Evolutionary conservation across 2,113 vertebrate genomes (phyloP).

Genomic region (Varanus salvator): DNA sequence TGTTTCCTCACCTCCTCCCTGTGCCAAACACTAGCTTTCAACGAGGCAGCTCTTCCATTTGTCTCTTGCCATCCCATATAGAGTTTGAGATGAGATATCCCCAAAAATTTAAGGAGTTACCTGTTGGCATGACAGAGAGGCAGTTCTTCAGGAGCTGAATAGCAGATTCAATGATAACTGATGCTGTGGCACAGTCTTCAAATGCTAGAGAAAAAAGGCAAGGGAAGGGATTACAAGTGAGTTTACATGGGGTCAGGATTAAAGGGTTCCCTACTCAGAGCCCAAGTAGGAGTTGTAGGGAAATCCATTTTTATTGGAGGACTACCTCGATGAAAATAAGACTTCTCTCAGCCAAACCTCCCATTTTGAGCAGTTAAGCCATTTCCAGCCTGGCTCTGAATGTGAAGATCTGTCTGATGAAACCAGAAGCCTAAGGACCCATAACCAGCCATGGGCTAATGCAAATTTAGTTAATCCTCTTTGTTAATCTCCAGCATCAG

Average conservation of each 20-base stretch:
- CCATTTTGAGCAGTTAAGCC: neutral
- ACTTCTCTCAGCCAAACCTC: neutral
- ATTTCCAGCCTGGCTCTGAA: neutral
- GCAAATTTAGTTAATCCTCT: neutral
- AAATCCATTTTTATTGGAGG: neutral
- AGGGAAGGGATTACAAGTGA: neutral
- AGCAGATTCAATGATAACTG: conserved; percentile 86
- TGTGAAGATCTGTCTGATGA: neutral
- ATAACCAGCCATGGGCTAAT: too few species aligned
- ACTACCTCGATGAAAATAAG: neutral
- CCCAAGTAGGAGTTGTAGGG: neutral
- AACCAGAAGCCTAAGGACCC: neutral
- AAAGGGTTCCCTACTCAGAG: too few species aligned
- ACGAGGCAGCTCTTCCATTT: neutral
- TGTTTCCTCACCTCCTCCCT: too few species aligned
- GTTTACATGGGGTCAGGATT: neutral
- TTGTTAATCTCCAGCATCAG: neutral
- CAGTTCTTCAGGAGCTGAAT: conserved; percentile 87
- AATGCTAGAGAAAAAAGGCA: conserved; percentile 77
- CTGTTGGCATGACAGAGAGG: conserved; percentile 91
- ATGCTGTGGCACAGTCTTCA: conserved; percentile 88
- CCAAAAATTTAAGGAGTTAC: conserved; percentile 70
- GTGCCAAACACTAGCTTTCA: neutral
- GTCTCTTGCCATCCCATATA: neutral
- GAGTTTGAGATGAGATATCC: neutral